Conservation (phyloP, 2,888 invertebrate species). For the Lagria hirta region DNA sequence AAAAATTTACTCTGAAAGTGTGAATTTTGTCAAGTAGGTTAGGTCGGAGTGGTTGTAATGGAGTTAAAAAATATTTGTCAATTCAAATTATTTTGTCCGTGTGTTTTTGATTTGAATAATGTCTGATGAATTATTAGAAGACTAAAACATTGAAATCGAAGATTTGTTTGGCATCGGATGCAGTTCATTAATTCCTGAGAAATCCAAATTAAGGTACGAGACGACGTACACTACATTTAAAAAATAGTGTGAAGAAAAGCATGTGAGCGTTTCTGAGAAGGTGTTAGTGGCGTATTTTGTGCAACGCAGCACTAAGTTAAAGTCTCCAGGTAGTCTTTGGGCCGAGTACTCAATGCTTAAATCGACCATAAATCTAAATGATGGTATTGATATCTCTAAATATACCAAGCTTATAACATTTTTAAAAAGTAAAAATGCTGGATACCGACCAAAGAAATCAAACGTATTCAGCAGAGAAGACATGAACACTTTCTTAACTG, state of each 20-base stretch:
- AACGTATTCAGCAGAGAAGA: slow-evolving; percentile 22
- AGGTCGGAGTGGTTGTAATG: no score
- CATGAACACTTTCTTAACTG: slow-evolving; percentile 20
- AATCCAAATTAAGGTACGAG: slow-evolving; percentile 26
- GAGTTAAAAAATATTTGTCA: no score
- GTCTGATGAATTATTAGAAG: no score
- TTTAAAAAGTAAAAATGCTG: slow-evolving; percentile 21
- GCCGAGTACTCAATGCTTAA: slow-evolving; percentile 30
- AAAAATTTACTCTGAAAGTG: no score
- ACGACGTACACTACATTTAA: slow-evolving; percentile 20
- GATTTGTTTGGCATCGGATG: no score
- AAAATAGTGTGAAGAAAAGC: slow-evolving; percentile 22
- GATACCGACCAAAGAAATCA: slow-evolving; percentile 21
- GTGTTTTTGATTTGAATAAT: no score
- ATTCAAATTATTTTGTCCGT: no score
- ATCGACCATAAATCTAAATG: slow-evolving; percentile 21
- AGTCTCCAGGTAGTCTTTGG: slow-evolving; percentile 26
- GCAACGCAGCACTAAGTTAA: slow-evolving; percentile 20
- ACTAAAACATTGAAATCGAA: no score
- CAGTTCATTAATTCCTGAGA: slow-evolving; percentile 15
- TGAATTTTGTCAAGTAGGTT: no score
- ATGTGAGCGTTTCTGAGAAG: slow-evolving; percentile 16
- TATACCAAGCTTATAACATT: slow-evolving; percentile 19
- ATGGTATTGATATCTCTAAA: slow-evolving; percentile 28
- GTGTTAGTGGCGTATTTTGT: slow-evolving; percentile 25